Base-by-base conservation (phyloP, 2,797 vertebrate species). In the Lepus townsendii region DNA sequence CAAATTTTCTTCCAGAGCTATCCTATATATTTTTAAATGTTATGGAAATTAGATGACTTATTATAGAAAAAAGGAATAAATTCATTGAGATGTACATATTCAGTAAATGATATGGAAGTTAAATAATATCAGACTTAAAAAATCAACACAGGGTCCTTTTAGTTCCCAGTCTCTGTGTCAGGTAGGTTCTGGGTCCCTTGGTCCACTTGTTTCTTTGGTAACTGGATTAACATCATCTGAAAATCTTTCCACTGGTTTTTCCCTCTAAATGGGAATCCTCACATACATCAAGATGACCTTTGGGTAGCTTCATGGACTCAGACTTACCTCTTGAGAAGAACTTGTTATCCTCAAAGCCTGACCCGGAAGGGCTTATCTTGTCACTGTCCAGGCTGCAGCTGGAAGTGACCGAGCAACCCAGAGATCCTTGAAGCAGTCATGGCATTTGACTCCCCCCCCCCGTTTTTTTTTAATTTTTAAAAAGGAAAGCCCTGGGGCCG, bases 131-230 rank as follows among this genome's bases (percentile, higher is more conserved):
- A 24, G 83, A 50, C 80, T 97, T 99, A 99, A 97, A 57, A 99
- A 99, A 98, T 99, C 99, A 93, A 99, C 99, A 96, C 99, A 99
- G 94, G 99, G 99, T 92, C 99, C 99, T 98, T 99, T 99, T 96
- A 99, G 98, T 97, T 99, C 99, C 99, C 99, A 99, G 89, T 99
- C 99, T 97, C 99, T 99, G 0, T 99, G 99, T 88, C 99, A 99
- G 3, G 99, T 99, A 83, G 99, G 99, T 98, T 99, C 99, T 22
- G 99, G 99, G 88, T 99, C 99, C 95, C 97, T 98, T 60, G 99
- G 99, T 79, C 99, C 99, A 76, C 99, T 99, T 83, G 98, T 99
- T 97, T 99, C 99, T 97, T 99, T 99, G 93, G 99, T 99, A 62
- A 96, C 94, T 83, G 99, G 99, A 98, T 99, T 99, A 93, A 99